phyloP scores from a whole-genome alignment of 2,888 invertebrate species.

The Exephanes ischioxanthus region DNA sequence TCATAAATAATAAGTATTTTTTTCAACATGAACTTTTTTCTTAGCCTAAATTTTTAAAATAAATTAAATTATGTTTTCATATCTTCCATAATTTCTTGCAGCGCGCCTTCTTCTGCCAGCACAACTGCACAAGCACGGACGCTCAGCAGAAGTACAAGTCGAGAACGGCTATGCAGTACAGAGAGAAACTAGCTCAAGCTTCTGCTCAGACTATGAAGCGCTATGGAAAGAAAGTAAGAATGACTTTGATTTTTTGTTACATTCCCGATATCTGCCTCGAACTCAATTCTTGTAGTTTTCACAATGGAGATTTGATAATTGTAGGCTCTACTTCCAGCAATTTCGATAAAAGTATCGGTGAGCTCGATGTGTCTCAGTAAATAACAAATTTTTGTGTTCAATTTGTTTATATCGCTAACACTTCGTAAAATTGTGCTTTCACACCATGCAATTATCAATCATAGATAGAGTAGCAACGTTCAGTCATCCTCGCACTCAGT shows the following conservation, averaged over 20 bases:
- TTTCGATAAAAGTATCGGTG: slow-evolving; percentile 80
- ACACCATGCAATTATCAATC: background rate
- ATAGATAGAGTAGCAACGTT: background rate
- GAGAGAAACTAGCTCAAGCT: slow-evolving; percentile 93
- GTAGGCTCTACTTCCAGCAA: slow-evolving; percentile 80
- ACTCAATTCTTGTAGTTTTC: slow-evolving; percentile 30
- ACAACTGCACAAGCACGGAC: slow-evolving; percentile 96
- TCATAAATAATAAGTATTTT: too few species aligned
- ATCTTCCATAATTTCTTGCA: slow-evolving; percentile 83
- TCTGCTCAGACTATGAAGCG: slow-evolving; percentile 96
- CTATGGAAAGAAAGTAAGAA: slow-evolving; percentile 93
- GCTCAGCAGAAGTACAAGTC: slow-evolving; percentile 99
- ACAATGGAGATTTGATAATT: slow-evolving; percentile 75
- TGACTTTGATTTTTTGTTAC: slow-evolving; percentile 43
- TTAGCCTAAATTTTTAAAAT: background rate
- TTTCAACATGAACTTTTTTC: background rate
- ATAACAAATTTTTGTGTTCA: slow-evolving; percentile 24
- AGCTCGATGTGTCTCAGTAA: slow-evolving; percentile 71
- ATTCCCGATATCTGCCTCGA: background rate
- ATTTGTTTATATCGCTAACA: slow-evolving; percentile 25
- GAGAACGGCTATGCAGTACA: slow-evolving; percentile 96
- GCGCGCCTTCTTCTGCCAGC: slow-evolving; percentile 97
- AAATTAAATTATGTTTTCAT: background rate
- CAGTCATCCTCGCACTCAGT: background rate
- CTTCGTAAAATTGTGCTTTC: background rate